phyloP scores from a whole-genome alignment of 2,888 invertebrate species.

The Meteorus cinctellus region DNA sequence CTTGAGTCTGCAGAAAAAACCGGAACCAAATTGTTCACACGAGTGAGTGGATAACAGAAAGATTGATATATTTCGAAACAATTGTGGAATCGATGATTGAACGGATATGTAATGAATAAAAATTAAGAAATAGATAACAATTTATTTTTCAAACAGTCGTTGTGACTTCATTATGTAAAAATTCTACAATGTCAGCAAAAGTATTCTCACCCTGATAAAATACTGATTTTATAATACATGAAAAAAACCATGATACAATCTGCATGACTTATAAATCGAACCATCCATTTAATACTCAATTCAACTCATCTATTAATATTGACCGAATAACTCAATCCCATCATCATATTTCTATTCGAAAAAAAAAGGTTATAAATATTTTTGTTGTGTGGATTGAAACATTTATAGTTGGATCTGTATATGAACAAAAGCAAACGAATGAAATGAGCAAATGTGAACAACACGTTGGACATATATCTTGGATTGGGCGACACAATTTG shows the following conservation, averaged over 20 bases:
- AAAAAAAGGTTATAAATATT: background rate
- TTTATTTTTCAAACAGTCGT: background rate
- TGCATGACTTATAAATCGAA: conserved; percentile 28
- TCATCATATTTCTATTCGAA: background rate
- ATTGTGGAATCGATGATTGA: background rate
- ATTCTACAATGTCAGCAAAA: conserved; percentile 9
- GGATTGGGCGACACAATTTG: background rate
- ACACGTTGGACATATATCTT: background rate
- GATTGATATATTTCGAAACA: background rate
- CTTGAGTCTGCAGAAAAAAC: conserved; percentile 48
- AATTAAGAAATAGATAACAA: background rate
- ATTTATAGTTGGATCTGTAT: background rate
- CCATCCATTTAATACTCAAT: conserved; percentile 39
- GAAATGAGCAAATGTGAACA: background rate
- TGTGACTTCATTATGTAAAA: background rate
- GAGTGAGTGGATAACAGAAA: conserved; percentile 19
- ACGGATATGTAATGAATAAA: background rate
- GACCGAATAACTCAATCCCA: background rate
- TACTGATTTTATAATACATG: conserved; percentile 38
- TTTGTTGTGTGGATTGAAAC: background rate
- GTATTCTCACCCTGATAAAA: conserved; percentile 36
- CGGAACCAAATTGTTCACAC: conserved; percentile 2
- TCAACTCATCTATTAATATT: background rate
- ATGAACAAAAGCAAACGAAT: background rate
- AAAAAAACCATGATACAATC: background rate